Base-by-base conservation (phyloP, 2,797 vertebrate genomes). In the Enteromius argenteus region DNA sequence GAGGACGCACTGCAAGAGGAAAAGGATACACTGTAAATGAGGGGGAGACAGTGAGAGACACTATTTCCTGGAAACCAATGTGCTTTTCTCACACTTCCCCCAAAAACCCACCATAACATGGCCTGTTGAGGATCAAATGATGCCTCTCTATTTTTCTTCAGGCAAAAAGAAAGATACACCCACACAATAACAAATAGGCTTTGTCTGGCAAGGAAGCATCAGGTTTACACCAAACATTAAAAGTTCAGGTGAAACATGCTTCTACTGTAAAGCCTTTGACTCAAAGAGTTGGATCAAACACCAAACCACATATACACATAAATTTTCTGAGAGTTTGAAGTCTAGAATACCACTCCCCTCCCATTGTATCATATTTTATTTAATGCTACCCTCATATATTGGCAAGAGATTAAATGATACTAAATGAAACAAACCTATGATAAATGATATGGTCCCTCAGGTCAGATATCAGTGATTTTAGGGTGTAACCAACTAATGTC, bases 181-280 rank as follows among this genome's bases (percentile, higher is more conserved):
- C 46, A 81, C 30, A 71, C 27, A 35, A 5, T 23, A 67, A 74
- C 42, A 73, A 39, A 86, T 4, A 74, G 83, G 32, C 66, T 87
- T 84, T 72, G 68, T 78, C 79, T 84, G 72, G 10, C 80, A 73
- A 19, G 21, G 27, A 53, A 84, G 75, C 84, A 88, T 85, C 7
- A 68, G 77, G 53, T 83, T 51, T 67, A 44, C 68, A 68, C 46
- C 77, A 73, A 72, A 69, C 53, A 81, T 39, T 74, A 80, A 35
- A 66, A 69, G 35, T 42, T 82, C 90, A 92, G 89, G 89, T 91
- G 88, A 44, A 85, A 56, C 62, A 44, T 58, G 10, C 53, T 58
- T 53, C 1, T 17, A 75, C 49, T 30, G 15, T 9, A 19, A 27
- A 80, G 78, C 27, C 39, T 58, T 35, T 5, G 8, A 23, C 14